Base-by-base conservation (phyloP, 2,888 invertebrate genomes). In the Autographa gamma region DNA sequence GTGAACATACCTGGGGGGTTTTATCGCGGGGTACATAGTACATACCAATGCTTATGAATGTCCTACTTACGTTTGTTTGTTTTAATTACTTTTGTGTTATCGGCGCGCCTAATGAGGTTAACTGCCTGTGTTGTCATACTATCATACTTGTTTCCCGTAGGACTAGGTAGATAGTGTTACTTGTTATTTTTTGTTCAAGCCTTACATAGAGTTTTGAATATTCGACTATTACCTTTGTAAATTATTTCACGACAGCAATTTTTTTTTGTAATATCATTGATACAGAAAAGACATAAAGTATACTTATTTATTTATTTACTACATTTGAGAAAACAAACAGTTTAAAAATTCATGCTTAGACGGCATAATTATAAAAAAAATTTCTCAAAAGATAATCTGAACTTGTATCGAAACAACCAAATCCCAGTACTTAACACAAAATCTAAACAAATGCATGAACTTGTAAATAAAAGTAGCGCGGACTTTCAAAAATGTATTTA, bases 1-100 rank as follows among this genome's bases (percentile, higher is more conserved):
- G 80, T 74, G 77, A 80, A 80, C 84, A 80, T 84, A 86, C 85
- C 81, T 81, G 84, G 67, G 83, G 79, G 73, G 65, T 75, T 86
- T 85, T 83, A 80, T 75, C 76, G 71, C 69, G 67, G 81, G 74
- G 74, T 77, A 81, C 80, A 66, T 70, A 75, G 73, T 78, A 81
- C 80, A 69, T 73, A 78, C 71, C 70, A 69, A 76, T 77, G 72
- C 75, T 71, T 74, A 77, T 71, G 72, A 77, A 73, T 74, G 69
- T 60, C 60, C 72, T 64, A 75, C 73, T 78, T 74, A 65, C 32
- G 60, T 80, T 70, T 71, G 75, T 77, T 77, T 81, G 71, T 80
- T 80, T 79, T 77, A 73, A 77, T 81, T 79, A 71, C 66, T 66
- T 66, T 65, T 78, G 74, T 80, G 61, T 60, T 59, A 43, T 60